Base-by-base conservation (phyloP, 2,113 vertebrate species). In the Chionodraco myersi region DNA sequence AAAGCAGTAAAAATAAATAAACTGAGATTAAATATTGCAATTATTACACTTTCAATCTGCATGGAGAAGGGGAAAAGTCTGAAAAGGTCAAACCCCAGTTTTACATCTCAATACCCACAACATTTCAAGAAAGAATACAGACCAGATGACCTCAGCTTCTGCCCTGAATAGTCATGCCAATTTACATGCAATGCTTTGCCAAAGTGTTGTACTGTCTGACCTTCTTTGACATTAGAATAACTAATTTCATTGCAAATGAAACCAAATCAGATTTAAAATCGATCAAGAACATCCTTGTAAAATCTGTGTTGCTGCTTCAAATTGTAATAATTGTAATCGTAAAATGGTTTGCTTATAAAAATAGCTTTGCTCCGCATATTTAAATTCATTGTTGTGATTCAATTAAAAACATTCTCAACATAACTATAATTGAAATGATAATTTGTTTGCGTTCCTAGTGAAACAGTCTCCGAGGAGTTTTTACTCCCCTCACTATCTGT, bases 191-290 rank as follows among this genome's bases (percentile, higher is more conserved):
- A 72, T 51, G 45, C 36, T 5, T 6, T 21, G 45, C 57, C 70
- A 52, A 52, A 44, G 9, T 47, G 8, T 18, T 63, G 30, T 18
- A 30, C 26, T 30, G 26, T 21, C 3, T 73, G 71, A 73, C n/a
- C 71, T 53, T 61, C 61, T 16, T 51, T 72, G 16, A 51, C 69
- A 59, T 59, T 51, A 36, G 36, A 18, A 41, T 53, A 34, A 21
- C 3, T 51, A 7, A 45, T 56, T 15, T 11, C 44, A 63, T 56
- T 44, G 51, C 30, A 15, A 34, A 18, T 48, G 0, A 23, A 47
- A 48, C 44, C 44, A 64, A 23, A 45, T 48, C 4, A 49, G 7
- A 59, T 13, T 10, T 18, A 49, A 72, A 8, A 30, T 57, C 4
- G 3, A 34, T 51, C 5, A 11, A 34, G 13, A 49, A 10, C 16